Evolutionary conservation across 2,797 vertebrate genomes (phyloP), one percentile per base, ranked within the genome.

Genomic region (Cryptoprocta ferox): DNA sequence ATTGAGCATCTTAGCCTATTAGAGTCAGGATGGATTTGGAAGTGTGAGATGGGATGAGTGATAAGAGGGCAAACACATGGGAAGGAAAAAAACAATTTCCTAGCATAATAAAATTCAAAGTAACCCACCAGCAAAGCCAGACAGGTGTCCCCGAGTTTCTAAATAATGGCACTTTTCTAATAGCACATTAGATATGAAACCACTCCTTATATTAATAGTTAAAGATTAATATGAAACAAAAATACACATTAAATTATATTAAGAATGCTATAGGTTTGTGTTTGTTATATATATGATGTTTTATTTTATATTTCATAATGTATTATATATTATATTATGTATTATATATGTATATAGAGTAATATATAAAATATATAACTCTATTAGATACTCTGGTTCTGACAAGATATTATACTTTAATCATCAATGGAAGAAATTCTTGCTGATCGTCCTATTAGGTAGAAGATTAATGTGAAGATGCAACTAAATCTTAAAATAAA

Each of bases 1-100:
- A 96, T 86, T 91, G 83, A 95, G 76, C 45, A 79, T 70, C 19
- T 39, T 24, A 37, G 30, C 35, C 91, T 89, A 78, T 93, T 91
- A 92, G 83, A 94, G 87, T 80, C 92, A 89, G 78, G 42, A 71
- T 61, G 78, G n/a, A 71, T 91, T 94, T 95, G 78, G 65, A 96
- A 85, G 50, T 37, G 13, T 48, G 66, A 71, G 73, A 90, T 78
- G 48, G 63, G 30, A 91, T 84, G 87, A 84, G 59, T 82, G 96
- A 89, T 91, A 92, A 85, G 81, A 81, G 63, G 16, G 95, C 70
- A 89, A 95, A 95, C 37, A 78, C 15, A 53, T 79, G 65, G 65
- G 71, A 53, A 97, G 82, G 59, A 75, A 94, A 88, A 94, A 88
- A 80, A 59, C 73, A 97, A 87, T 94, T 96, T 97, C 97, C 97